These are phyloP conservation scores for Platorchestia sp. DNA, from an alignment of 1,140 invertebrate genomes.

Conservation along the genomic window DNA sequence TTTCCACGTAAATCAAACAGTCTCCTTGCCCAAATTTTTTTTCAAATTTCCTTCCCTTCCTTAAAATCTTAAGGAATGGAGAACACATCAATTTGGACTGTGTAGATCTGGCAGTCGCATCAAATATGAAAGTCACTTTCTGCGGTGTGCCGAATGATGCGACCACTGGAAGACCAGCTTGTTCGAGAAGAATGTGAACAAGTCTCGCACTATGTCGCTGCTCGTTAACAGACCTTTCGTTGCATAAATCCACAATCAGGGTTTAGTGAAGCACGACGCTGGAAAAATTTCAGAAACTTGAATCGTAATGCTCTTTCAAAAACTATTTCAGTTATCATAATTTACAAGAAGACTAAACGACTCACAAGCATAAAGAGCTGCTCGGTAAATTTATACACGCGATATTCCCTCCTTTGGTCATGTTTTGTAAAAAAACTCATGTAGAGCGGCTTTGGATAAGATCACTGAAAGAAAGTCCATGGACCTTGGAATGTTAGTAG, in stretches of 20 bases:
- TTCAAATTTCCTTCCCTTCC: too few relatives aligned
- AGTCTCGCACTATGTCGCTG: neutral
- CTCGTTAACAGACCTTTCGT: neutral
- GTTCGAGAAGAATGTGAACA: neutral
- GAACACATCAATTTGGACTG: neutral
- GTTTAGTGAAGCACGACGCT: neutral
- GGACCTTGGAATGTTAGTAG: conserved; percentile 5
- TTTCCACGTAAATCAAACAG: neutral
- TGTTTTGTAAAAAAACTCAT: neutral
- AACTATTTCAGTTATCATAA: neutral
- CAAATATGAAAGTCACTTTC: neutral
- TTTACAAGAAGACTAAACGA: neutral
- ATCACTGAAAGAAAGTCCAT: neutral
- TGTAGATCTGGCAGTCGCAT: neutral
- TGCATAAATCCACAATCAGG: neutral
- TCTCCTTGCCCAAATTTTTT: too few relatives aligned
- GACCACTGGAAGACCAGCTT: neutral
- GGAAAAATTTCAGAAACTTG: neutral
- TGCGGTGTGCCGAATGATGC: neutral
- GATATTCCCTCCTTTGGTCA: neutral
- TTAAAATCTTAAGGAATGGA: neutral
- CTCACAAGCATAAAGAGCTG: neutral
- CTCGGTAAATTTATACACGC: neutral
- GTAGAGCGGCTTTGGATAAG: neutral
- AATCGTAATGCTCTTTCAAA: neutral